Percentiles rank a stretch among this genome's conserved stretches.
phyloP scores from a whole-genome alignment of 2,888 invertebrate genomes.

The Dasypolia templi region DNA sequence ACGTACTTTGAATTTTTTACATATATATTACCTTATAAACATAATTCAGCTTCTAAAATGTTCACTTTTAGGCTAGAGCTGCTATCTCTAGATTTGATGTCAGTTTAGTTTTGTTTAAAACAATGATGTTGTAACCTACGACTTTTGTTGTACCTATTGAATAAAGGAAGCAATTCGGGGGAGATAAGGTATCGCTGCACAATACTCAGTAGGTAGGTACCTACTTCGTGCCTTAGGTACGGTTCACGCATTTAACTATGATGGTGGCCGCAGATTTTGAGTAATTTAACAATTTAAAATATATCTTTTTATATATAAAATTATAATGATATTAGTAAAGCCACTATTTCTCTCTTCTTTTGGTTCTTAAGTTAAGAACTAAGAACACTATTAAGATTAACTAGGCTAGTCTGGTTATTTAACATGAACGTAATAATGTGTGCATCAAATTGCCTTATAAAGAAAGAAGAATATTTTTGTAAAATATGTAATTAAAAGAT shows the following conservation, averaged over 20 bases:
- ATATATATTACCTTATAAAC: background rate
- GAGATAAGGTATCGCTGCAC: background rate
- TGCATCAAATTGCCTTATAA: conserved; percentile 5
- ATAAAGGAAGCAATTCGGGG: background rate
- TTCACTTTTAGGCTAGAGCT: background rate
- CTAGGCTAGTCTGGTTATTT: background rate
- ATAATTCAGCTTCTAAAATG: background rate
- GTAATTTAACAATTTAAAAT: background rate
- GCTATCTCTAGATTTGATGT: background rate
- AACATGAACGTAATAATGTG: background rate
- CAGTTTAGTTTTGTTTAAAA: background rate
- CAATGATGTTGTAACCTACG: background rate
- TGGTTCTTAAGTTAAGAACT: too few species aligned
- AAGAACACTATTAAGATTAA: background rate
- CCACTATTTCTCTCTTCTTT: too few species aligned
- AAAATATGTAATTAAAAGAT: too few species aligned
- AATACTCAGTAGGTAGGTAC: background rate
- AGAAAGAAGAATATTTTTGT: too few species aligned
- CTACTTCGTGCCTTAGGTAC: background rate
- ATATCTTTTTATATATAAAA: too few species aligned
- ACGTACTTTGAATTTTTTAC: conserved; percentile 5
- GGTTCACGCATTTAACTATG: background rate
- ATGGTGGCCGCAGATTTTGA: background rate
- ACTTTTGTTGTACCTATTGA: background rate
- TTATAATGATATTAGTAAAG: too few species aligned